A percentile compares a stretch with the other conserved stretches of the same genome.
These are phyloP conservation scores for Aphelenchoides besseyi DNA, from an alignment of 1,140 invertebrate species.

Conservation along the genomic window DNA sequence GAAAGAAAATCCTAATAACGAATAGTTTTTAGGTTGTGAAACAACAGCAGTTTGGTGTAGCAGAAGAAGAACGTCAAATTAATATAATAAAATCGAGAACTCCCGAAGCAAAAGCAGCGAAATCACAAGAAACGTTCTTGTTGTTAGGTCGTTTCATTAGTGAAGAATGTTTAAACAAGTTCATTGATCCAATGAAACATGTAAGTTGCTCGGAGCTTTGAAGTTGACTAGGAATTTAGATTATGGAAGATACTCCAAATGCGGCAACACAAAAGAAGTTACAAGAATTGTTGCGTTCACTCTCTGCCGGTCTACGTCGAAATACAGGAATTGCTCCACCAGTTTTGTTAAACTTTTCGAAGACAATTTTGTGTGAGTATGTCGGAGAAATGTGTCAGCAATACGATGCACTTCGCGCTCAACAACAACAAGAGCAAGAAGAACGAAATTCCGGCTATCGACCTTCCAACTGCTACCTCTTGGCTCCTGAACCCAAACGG, in stretches of 20 bases:
- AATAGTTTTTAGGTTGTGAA: constrained; percentile 26
- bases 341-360: constrained; percentile 76
- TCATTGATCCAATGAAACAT: constrained; percentile 79
- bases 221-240: constrained; percentile 53
- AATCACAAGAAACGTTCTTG: constrained; percentile 80
- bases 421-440: constrained; percentile 24
- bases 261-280: constrained; percentile 78
- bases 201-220: constrained; percentile 63
- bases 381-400: constrained; percentile 67
- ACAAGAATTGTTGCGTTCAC: constrained; percentile 74
- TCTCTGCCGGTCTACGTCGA: constrained; percentile 75
- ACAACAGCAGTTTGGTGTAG: constrained; percentile 17
- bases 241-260: constrained; percentile 73
- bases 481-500: constrained; percentile 52
- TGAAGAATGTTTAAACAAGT: constrained; percentile 72
- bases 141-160: constrained; percentile 77
- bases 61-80: constrained; percentile 81
- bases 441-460: constrained; percentile 22
- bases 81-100: constrained; percentile 75
- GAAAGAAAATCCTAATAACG: constrained; percentile 17
- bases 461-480: constrained; percentile 47
- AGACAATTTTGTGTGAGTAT: constrained; percentile 75
- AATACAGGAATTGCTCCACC: constrained; percentile 75
- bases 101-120: constrained; percentile 69
- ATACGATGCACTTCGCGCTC: constrained; percentile 24